Evolutionary conservation across 2,113 vertebrate species (phyloP).

Genomic region (Anseranas semipalmata): DNA sequence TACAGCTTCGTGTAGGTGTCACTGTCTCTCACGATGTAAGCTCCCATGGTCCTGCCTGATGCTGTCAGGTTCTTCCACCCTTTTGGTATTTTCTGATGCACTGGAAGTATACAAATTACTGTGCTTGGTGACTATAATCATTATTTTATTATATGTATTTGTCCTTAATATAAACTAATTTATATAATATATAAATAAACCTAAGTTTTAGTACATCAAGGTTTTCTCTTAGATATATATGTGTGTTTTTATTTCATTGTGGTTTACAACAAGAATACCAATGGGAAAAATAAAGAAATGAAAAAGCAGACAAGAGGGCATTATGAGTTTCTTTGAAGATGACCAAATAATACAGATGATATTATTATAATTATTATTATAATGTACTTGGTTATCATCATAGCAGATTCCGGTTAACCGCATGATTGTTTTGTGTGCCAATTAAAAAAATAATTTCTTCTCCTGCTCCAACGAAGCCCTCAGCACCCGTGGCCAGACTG

Average conservation of each 20-base stretch:
- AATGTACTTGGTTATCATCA: background rate
- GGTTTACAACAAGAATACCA: background rate
- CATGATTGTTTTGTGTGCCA: background rate
- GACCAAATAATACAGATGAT: background rate
- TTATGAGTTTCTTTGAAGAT: background rate
- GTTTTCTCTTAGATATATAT: background rate
- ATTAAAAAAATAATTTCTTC: background rate
- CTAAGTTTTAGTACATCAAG: background rate
- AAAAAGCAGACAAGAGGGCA: background rate
- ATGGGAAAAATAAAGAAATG: background rate
- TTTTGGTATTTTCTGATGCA: background rate
- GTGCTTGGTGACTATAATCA: background rate
- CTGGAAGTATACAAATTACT: background rate
- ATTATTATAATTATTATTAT: no score
- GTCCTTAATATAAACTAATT: background rate
- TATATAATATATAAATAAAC: background rate
- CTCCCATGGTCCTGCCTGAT: background rate
- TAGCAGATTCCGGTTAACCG: background rate
- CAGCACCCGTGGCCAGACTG: accelerated
- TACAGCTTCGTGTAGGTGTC: background rate
- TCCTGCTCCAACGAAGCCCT: background rate
- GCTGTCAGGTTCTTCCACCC: background rate
- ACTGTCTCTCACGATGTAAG: accelerated
- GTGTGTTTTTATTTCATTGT: background rate
- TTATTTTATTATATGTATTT: background rate